Base-by-base conservation (phyloP, 2,888 invertebrate genomes). In the Serripes groenlandicus region DNA sequence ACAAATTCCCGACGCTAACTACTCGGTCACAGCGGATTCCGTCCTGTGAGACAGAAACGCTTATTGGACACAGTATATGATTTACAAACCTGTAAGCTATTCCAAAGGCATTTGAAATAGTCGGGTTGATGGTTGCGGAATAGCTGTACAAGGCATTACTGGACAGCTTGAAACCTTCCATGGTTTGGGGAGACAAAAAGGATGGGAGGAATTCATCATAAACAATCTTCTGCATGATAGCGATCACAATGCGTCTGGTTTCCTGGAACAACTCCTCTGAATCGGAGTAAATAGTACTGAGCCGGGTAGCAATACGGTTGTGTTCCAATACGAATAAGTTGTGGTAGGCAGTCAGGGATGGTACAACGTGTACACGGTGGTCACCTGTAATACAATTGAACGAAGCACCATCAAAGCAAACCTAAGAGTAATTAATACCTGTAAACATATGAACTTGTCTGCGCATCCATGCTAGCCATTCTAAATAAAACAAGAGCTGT, bases 361-460 rank as follows among this genome's bases (percentile, higher is more conserved):
- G 88, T 0, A 89, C 82, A 30, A 83, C 88, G 71, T 90, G 88
- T 5, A 90, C 90, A 23, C 90, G 85, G 18, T 66, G 34, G 62
- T 90, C 90, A 54, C 90, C 90, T 90, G 75, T 11, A 78, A 72
- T n/a, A n/a, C n/a, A n/a, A n/a, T n/a, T n/a, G n/a, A n/a, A n/a
- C n/a, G n/a, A n/a, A n/a, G n/a, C n/a, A n/a, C n/a, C n/a, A n/a
- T n/a, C n/a, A n/a, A n/a, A n/a, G n/a, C n/a, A n/a, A n/a, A n/a
- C n/a, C n/a, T n/a, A n/a, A n/a, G n/a, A n/a, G n/a, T n/a, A n/a
- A n/a, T n/a, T n/a, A n/a, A n/a, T n/a, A n/a, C n/a, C n/a, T n/a
- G n/a, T n/a, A n/a, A n/a, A n/a, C n/a, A n/a, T n/a, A n/a, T n/a
- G n/a, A n/a, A n/a, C n/a, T n/a, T n/a, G n/a, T n/a, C n/a, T n/a